Percentiles rank a stretch among this genome's conserved stretches.
Evolutionary conservation across 2,113 vertebrate species (phyloP).

Genomic region (Chrysochloris asiatica): DNA sequence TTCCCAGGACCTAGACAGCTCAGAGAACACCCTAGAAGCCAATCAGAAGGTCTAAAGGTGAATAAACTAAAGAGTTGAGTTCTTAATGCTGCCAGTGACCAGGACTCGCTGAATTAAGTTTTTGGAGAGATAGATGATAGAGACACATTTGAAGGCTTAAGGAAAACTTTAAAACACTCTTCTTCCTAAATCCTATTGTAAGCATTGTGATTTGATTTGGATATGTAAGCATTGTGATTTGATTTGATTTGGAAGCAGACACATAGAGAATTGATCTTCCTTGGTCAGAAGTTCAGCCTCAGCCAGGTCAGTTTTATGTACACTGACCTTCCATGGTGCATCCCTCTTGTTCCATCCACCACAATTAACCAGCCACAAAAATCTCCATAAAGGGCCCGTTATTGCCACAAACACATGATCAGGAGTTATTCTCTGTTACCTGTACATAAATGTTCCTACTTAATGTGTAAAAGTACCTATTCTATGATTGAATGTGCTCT

Average conservation of each 20-base stretch:
- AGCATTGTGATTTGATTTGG: neutral
- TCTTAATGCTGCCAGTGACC: neutral
- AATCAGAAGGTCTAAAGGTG: neutral
- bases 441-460: slow-evolving; percentile 63
- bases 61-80: neutral
- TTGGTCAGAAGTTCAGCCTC: neutral
- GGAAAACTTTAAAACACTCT: neutral
- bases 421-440: slow-evolving; percentile 61
- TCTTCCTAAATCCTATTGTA: neutral
- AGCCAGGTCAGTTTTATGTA: neutral
- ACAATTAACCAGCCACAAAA: slow-evolving; percentile 53
- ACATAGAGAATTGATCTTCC: neutral
- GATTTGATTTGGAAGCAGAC: neutral
- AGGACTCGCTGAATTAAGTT: neutral
- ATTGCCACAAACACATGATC: slow-evolving; percentile 49
- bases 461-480: slow-evolving; percentile 57
- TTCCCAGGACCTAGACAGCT: neutral
- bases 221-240: neutral
- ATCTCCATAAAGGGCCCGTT: slow-evolving; percentile 17
- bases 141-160: no score
- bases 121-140: neutral
- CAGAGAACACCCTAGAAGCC: neutral
- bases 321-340: neutral
- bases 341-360: slow-evolving; percentile 14
- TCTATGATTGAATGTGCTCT: slow-evolving; percentile 51